Conservation (phyloP, 2,888 invertebrate genomes). For the Petrolisthes cinctipes region DNA sequence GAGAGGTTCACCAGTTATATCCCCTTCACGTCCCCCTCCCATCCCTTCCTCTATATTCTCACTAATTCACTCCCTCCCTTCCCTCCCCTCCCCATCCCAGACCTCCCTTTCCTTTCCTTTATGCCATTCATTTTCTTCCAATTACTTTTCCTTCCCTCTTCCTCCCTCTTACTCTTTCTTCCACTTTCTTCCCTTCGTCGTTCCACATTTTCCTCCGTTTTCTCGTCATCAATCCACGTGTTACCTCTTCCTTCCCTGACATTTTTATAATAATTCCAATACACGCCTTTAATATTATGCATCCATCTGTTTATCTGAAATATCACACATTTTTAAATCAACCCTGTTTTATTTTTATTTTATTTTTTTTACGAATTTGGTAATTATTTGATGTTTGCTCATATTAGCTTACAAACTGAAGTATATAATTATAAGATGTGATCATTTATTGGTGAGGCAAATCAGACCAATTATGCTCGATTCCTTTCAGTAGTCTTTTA, state of each 20-base stretch:
- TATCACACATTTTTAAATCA: neutral
- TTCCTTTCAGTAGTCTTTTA: no score
- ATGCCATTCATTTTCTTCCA: neutral
- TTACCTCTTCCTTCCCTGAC: neutral
- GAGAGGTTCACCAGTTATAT: neutral
- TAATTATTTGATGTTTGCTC: no score
- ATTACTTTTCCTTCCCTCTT: no score
- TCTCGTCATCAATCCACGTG: neutral
- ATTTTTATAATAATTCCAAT: neutral
- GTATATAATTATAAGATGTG: no score
- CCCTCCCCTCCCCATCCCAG: neutral
- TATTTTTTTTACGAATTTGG: neutral
- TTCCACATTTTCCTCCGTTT: slow-evolving; percentile 7
- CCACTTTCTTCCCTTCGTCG: neutral
- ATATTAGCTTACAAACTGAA: no score
- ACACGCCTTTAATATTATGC: neutral
- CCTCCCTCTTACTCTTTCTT: no score
- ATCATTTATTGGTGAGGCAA: no score
- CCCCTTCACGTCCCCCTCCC: slow-evolving; percentile 14
- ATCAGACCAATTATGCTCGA: no score
- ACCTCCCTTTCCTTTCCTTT: neutral
- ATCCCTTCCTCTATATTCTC: neutral
- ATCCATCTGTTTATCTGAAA: neutral
- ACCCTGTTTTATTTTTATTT: neutral
- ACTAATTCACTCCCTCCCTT: neutral